A percentile compares a stretch with the other conserved stretches of the same genome.
phyloP scores from a whole-genome alignment of 2,113 vertebrate genomes.

The Hippoglossus stenolepis region DNA sequence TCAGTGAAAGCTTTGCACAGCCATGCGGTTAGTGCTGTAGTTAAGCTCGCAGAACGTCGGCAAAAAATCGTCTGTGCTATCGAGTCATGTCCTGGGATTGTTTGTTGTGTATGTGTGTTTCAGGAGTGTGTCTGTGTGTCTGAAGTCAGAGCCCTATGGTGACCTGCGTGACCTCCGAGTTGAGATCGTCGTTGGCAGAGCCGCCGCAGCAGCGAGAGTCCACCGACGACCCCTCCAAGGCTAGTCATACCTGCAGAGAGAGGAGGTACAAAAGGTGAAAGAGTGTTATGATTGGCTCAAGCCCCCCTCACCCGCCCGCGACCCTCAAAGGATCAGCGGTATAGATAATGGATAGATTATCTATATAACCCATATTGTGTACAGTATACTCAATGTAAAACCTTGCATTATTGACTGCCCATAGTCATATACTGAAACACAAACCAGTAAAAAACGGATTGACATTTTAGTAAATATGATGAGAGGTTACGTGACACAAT shows the following conservation, averaged over 20 bases:
- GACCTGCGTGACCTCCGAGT: slow-evolving; percentile 87
- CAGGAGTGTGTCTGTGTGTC: slow-evolving; percentile 2
- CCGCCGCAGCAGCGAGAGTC: slow-evolving; percentile 76
- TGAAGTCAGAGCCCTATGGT: slow-evolving; percentile 78
- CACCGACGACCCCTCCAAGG: slow-evolving; percentile 89
- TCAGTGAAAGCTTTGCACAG: slow-evolving; percentile 24
- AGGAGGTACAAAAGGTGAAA: neutral
- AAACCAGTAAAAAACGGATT: too few relatives aligned
- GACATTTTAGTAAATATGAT: too few relatives aligned
- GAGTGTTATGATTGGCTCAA: neutral
- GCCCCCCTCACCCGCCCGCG: too few relatives aligned
- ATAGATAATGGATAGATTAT: too few relatives aligned
- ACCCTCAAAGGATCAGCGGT: too few relatives aligned
- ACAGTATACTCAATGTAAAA: too few relatives aligned
- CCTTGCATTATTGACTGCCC: too few relatives aligned
- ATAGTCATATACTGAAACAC: too few relatives aligned
- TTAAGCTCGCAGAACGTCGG: slow-evolving; percentile 2
- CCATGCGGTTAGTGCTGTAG: slow-evolving; percentile 18
- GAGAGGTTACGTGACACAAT: too few relatives aligned
- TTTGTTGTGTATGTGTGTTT: neutral
- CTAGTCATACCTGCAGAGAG: slow-evolving; percentile 92
- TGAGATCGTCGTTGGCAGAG: slow-evolving; percentile 82
- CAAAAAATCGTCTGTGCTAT: too few relatives aligned
- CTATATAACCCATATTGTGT: too few relatives aligned
- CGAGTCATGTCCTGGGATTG: too few relatives aligned